Evolutionary conservation across 2,113 vertebrate species (phyloP).

Genomic region (Mastomys coucha): DNA sequence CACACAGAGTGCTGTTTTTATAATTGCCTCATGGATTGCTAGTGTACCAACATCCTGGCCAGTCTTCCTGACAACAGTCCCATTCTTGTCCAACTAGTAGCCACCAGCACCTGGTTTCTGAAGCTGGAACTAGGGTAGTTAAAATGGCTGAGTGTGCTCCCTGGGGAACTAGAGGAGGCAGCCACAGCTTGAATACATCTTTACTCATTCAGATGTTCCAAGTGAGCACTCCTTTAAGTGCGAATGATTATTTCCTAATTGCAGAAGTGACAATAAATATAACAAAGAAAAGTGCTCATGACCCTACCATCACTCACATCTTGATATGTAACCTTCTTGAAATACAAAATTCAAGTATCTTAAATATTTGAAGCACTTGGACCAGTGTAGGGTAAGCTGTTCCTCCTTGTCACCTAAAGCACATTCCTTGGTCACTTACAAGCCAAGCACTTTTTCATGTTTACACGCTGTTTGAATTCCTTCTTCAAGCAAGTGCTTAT

Average conservation of each 20-base stretch:
- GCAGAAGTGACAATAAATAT: neutral
- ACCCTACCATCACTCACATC: neutral
- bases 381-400: neutral
- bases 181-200: neutral
- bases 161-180: neutral
- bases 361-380: slow-evolving; percentile 31
- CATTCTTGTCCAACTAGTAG: neutral
- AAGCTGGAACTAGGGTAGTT: neutral
- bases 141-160: neutral
- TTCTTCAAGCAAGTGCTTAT: slow-evolving; percentile 31
- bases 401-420: neutral
- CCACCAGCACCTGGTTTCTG: neutral
- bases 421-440: neutral
- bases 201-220: neutral
- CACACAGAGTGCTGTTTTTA: neutral
- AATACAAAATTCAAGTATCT: neutral
- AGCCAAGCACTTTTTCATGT: slow-evolving; percentile 13
- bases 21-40: neutral
- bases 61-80: neutral
- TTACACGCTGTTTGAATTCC: neutral
- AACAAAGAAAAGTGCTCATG: neutral
- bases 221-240: neutral
- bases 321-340: neutral
- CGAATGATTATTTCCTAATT: neutral
- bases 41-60: neutral